A percentile compares a stretch with the other conserved stretches of the same genome.
These are phyloP conservation scores for Homarus americanus DNA, from an alignment of 1,140 invertebrate species.

Conservation along the genomic window DNA sequence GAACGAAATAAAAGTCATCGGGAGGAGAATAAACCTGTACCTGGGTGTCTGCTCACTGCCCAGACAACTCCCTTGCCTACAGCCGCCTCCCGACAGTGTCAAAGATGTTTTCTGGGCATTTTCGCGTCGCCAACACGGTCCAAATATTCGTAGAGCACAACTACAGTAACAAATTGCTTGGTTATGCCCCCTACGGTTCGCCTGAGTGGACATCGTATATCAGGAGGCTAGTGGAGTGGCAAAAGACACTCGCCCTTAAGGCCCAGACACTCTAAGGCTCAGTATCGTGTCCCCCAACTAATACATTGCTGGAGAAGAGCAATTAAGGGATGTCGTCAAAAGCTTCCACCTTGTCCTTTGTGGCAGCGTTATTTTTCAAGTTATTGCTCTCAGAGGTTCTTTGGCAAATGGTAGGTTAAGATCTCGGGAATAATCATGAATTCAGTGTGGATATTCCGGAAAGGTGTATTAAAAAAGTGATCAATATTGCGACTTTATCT, in stretches of 20 bases:
- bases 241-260: background rate
- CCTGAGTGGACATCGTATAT: slow-evolving; percentile 39
- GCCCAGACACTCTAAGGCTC: background rate
- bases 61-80: background rate
- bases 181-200: slow-evolving; percentile 35
- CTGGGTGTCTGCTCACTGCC: background rate
- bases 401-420: slow-evolving; percentile 12
- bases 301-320: slow-evolving; percentile 24
- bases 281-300: background rate
- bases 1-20: background rate
- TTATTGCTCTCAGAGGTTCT: slow-evolving; percentile 17
- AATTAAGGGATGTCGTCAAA: slow-evolving; percentile 34
- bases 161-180: slow-evolving; percentile 40
- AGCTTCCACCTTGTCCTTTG: background rate
- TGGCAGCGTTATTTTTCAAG: slow-evolving; percentile 25
- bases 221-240: background rate
- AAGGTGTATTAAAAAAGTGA: too few relatives aligned
- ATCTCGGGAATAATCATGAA: background rate
- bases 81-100: background rate
- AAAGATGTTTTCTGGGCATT: background rate
- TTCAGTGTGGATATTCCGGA: background rate
- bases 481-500: too few relatives aligned
- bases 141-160: slow-evolving; percentile 22
- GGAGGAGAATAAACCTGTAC: background rate
- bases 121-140: background rate